Conservation (phyloP, 37 sponge, comb jelly and placozoan genomes). For the Beroe forskalii region DNA sequence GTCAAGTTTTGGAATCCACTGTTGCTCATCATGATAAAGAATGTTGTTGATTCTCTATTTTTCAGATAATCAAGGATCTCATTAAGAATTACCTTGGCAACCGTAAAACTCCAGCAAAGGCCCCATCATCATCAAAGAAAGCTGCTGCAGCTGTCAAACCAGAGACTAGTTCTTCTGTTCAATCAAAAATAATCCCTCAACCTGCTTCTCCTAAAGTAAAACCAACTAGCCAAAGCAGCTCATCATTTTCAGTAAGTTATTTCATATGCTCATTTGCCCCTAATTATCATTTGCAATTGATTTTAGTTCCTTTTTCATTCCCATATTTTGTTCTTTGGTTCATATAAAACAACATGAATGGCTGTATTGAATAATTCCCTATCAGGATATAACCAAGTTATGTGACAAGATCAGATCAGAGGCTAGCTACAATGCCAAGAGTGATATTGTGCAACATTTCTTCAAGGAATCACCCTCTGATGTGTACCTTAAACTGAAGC, state of each 20-base stretch:
- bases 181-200: no score
- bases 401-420: slow-evolving; percentile 78
- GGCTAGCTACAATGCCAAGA: slow-evolving; percentile 85
- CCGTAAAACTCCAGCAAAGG: neutral
- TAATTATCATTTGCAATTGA: no score
- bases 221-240: no score
- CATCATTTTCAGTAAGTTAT: no score
- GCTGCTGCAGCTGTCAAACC: slow-evolving; percentile 16
- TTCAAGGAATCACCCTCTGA: slow-evolving; percentile 71
- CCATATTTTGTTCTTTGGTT: neutral
- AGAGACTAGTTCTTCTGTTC: no score
- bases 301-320: no score
- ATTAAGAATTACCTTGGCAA: neutral
- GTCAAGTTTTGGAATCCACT: no score
- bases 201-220: no score
- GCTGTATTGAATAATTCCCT: neutral
- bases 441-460: slow-evolving; percentile 73
- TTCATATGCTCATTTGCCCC: no score
- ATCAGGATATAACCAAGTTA: slow-evolving; percentile 68
- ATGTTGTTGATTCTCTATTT: no score
- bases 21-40: no score
- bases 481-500: slow-evolving; percentile 79
- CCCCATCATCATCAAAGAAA: neutral
- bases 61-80: neutral
- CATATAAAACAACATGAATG: neutral